phyloP scores from a whole-genome alignment of 1,140 invertebrate species.

The Eciton burchellii region DNA sequence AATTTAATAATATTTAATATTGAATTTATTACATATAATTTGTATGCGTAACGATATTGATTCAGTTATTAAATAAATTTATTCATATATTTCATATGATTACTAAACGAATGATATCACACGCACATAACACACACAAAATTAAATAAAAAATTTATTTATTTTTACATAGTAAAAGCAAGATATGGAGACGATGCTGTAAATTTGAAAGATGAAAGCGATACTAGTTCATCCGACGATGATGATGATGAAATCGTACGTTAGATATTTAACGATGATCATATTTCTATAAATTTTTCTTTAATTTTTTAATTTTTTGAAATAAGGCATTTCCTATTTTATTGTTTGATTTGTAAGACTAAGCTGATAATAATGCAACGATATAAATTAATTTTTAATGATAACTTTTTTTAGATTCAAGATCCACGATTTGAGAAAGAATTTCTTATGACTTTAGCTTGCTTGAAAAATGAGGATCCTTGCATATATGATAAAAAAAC shows the following conservation, averaged over 20 bases:
- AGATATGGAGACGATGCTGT: slow-evolving; percentile 88
- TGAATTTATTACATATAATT: background rate
- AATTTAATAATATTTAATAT: background rate
- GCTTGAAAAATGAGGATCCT: slow-evolving; percentile 95
- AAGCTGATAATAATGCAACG: background rate
- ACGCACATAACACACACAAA: too few relatives aligned
- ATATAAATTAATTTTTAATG: background rate
- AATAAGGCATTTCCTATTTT: background rate
- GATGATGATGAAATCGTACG: slow-evolving; percentile 88
- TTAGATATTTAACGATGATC: background rate
- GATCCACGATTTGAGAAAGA: slow-evolving; percentile 89
- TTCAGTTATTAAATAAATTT: background rate
- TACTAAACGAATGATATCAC: too few relatives aligned
- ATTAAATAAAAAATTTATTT: background rate
- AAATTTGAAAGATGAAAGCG: slow-evolving; percentile 76
- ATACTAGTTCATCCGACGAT: slow-evolving; percentile 85
- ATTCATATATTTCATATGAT: background rate
- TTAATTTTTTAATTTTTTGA: background rate
- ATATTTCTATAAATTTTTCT: background rate
- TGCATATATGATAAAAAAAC: slow-evolving; percentile 93
- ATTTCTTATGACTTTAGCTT: slow-evolving; percentile 94
- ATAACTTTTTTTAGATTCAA: slow-evolving; percentile 71
- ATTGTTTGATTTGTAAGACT: background rate
- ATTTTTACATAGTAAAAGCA: slow-evolving; percentile 88
- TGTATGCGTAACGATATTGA: background rate